Evolutionary conservation across 1,140 invertebrate species (phyloP).

Genomic region (Leptestheria dahalacensis): DNA sequence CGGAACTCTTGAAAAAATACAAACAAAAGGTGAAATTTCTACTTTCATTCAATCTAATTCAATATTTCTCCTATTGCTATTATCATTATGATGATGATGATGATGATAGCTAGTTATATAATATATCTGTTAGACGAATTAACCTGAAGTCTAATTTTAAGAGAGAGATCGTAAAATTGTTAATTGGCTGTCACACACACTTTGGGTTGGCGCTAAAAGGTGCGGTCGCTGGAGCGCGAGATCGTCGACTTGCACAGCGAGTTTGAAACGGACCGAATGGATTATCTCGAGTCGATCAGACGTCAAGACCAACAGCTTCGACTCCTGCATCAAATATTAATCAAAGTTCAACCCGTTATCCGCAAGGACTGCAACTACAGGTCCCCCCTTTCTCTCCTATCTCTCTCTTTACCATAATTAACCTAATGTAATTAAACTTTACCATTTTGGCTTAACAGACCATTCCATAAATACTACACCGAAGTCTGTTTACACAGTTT

Average conservation of each 20-base stretch:
- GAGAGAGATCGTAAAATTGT: too few relatives aligned
- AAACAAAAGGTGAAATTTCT: constrained; percentile 51
- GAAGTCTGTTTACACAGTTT: too few relatives aligned
- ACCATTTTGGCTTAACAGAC: too few relatives aligned
- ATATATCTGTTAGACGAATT: background rate
- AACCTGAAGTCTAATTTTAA: constrained; percentile 9
- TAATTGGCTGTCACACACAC: too few relatives aligned
- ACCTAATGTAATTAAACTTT: too few relatives aligned
- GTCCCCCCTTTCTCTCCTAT: too few relatives aligned
- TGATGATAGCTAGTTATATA: background rate
- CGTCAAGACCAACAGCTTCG: constrained; percentile 55
- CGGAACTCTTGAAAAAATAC: constrained; percentile 48
- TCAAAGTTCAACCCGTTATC: constrained; percentile 52
- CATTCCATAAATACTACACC: too few relatives aligned
- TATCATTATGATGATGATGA: too few relatives aligned
- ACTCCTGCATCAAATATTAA: constrained; percentile 49
- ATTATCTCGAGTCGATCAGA: constrained; percentile 71
- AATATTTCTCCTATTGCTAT: background rate
- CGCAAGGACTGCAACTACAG: constrained; percentile 58
- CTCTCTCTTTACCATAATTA: too few relatives aligned
- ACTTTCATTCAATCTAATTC: too few relatives aligned
- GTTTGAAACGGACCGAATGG: constrained; percentile 66
- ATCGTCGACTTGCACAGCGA: constrained; percentile 64
- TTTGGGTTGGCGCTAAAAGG: constrained; percentile 26
- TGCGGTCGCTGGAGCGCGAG: constrained; percentile 49